Conservation (phyloP, 2,113 vertebrate species). For the Prinia subflava region DNA sequence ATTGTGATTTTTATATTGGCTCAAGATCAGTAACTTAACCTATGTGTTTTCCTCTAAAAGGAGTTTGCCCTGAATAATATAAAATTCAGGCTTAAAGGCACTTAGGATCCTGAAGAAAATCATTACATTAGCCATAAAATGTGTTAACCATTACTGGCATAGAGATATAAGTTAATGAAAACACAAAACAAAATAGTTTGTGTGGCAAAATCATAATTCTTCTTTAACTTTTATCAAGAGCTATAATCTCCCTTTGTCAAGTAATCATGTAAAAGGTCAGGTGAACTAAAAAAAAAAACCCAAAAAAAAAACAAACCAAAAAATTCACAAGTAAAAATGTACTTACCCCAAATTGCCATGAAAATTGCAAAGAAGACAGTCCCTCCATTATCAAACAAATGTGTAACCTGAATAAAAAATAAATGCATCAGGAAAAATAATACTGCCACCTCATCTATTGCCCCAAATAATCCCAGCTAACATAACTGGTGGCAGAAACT, state of each 20-base stretch:
- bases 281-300: neutral
- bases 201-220: neutral
- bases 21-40: neutral
- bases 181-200: neutral
- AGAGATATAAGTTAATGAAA: neutral
- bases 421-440: neutral
- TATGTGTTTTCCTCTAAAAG: neutral
- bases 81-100: neutral
- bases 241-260: neutral
- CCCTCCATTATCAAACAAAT: constrained; percentile 84
- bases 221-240: neutral
- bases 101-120: neutral
- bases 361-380: constrained; percentile 87
- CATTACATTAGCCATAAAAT: neutral
- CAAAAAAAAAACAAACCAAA: neutral
- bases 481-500: neutral
- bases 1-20: neutral
- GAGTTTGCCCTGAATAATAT: neutral
- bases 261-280: neutral
- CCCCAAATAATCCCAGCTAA: neutral
- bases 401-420: constrained; percentile 75
- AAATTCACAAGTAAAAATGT: neutral
- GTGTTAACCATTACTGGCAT: neutral
- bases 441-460: neutral
- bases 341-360: constrained; percentile 88